A percentile compares a stretch with the other conserved stretches of the same genome.
Conservation (phyloP, 2,888 invertebrate species). For the Ophion ventricosus region DNA sequence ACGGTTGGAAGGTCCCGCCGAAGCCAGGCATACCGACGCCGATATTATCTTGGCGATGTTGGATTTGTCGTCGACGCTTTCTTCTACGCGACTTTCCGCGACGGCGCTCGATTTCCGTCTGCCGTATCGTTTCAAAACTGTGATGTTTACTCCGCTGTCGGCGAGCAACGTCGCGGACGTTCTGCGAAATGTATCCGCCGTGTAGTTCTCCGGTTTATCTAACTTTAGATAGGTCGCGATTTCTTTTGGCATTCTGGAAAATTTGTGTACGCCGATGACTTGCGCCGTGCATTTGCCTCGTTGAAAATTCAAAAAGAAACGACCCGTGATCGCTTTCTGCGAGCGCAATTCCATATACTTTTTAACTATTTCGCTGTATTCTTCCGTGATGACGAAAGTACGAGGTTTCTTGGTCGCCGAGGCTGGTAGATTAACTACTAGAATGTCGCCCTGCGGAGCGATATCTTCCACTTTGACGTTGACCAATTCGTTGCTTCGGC, state of each 20-base stretch:
- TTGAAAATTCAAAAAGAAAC: constrained; percentile 20
- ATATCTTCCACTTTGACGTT: constrained; percentile 48
- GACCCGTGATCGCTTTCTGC: constrained; percentile 1
- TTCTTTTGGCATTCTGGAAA: constrained; percentile 59
- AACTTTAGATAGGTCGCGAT: constrained; percentile 66
- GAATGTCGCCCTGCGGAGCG: constrained; percentile 42
- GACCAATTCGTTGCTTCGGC: constrained; percentile 30
- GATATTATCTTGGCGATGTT: constrained; percentile 15
- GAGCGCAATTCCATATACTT: constrained; percentile 25
- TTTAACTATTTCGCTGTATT: constrained; percentile 51
- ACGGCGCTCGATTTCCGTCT: constrained; percentile 54
- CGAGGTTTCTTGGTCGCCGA: constrained; percentile 60
- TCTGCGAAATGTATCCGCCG: constrained; percentile 71
- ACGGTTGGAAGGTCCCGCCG: constrained; percentile 20
- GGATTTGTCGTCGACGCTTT: constrained; percentile 24
- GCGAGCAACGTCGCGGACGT: constrained; percentile 66
- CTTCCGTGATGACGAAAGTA: constrained; percentile 59
- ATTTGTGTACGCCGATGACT: constrained; percentile 17
- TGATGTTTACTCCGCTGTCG: constrained; percentile 66
- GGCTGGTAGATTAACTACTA: constrained; percentile 44
- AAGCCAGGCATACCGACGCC: not conserved
- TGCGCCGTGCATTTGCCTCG: constrained; percentile 31
- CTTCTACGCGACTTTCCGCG: constrained; percentile 67
- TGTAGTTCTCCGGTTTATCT: constrained; percentile 75
- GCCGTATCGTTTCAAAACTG: constrained; percentile 67